Evolutionary conservation across 1,140 invertebrate species (phyloP).

Genomic region (Anagrus nilaparvatae): DNA sequence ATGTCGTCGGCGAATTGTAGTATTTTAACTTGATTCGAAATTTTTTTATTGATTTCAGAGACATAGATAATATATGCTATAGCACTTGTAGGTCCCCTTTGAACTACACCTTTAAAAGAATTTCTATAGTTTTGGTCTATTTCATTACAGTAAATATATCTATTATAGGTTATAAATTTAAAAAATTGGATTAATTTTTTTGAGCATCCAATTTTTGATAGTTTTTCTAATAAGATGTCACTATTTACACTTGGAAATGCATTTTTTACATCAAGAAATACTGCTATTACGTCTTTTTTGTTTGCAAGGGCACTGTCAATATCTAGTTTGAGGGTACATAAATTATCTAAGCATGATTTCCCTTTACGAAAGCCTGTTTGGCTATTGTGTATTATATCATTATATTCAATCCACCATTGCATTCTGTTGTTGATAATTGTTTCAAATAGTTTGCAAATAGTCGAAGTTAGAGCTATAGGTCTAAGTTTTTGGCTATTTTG

Average conservation of each 20-base stretch:
- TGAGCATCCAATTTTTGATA: not conserved
- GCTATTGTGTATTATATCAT: not conserved
- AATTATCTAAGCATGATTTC: conserved; percentile 1
- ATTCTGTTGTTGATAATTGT: conserved; percentile 3
- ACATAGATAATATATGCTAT: conserved; percentile 6
- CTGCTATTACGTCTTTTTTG: conserved; percentile 1
- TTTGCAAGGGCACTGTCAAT: not conserved
- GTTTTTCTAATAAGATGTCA: not conserved
- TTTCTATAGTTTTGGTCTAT: not conserved
- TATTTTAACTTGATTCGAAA: not conserved
- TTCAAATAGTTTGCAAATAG: conserved; percentile 12
- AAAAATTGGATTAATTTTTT: not conserved
- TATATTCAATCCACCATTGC: not conserved
- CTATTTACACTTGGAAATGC: conserved; percentile 1
- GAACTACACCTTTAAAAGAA: not conserved
- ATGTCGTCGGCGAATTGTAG: not conserved
- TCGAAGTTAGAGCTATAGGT: conserved; percentile 15
- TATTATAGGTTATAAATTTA: conserved; percentile 2
- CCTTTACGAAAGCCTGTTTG: not conserved
- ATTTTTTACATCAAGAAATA: not conserved
- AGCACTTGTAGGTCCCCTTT: not conserved
- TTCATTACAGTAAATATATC: not conserved
- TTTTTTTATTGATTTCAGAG: not conserved
- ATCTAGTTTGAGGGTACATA: not conserved
- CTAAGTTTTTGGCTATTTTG: conserved; percentile 6